These are phyloP conservation scores for Caenorhabditis virilis DNA, from an alignment of 2,888 invertebrate genomes.

Conservation along the genomic window DNA sequence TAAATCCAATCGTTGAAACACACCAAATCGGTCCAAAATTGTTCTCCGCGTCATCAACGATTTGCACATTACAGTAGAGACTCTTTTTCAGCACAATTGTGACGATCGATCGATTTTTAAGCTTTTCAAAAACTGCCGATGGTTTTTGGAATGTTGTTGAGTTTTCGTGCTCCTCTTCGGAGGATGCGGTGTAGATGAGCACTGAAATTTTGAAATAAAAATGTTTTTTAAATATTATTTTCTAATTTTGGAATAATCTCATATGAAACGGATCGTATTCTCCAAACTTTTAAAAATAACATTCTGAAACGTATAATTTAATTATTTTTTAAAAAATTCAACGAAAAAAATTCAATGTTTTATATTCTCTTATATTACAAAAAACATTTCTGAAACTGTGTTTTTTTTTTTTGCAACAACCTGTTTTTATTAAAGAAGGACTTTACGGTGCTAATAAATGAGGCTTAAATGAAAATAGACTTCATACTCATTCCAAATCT, in stretches of 20 bases:
- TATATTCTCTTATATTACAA: too few relatives aligned
- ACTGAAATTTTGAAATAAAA: background rate
- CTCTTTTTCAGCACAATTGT: constrained; percentile 40
- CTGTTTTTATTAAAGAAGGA: too few relatives aligned
- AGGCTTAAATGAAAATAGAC: too few relatives aligned
- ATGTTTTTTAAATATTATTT: background rate
- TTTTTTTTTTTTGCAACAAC: too few relatives aligned
- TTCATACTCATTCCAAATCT: too few relatives aligned
- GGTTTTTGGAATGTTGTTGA: too few relatives aligned
- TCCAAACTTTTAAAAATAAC: background rate
- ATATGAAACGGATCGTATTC: background rate
- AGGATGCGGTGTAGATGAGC: too few relatives aligned
- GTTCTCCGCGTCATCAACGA: constrained; percentile 28
- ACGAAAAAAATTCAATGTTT: too few relatives aligned
- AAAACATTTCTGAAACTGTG: too few relatives aligned
- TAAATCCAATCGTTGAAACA: constrained; percentile 45
- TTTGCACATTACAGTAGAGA: constrained; percentile 31
- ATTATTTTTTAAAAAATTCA: too few relatives aligned
- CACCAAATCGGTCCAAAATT: constrained; percentile 17
- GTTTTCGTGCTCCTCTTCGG: background rate
- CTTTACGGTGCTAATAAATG: too few relatives aligned
- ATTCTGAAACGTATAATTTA: too few relatives aligned
- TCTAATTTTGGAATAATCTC: background rate
- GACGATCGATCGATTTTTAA: constrained; percentile 19
- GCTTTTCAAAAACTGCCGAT: constrained; percentile 7